Evolutionary conservation across 2,797 vertebrate species (phyloP).

Genomic region (Vultur gryphus): DNA sequence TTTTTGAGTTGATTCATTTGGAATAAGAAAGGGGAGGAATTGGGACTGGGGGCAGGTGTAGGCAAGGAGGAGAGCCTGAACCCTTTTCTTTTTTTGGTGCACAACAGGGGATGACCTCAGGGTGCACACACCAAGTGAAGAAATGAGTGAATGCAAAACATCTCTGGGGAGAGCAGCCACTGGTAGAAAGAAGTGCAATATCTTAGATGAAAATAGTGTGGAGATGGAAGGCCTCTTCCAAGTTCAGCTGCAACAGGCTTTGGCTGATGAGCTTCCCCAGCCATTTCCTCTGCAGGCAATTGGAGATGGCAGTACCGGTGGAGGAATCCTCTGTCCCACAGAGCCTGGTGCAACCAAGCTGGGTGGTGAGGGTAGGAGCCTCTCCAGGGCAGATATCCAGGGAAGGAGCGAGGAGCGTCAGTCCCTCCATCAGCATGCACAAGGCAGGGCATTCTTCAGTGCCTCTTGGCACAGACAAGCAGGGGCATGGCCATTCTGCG

Average conservation of each 20-base stretch:
- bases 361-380: not conserved
- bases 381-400: not conserved
- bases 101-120: not conserved
- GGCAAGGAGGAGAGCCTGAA: not conserved
- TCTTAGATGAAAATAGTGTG: not conserved
- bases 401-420: not conserved
- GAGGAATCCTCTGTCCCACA: not conserved
- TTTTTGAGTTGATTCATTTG: not conserved
- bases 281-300: not conserved
- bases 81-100: not conserved
- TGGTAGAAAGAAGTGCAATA: not conserved
- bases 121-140: not conserved
- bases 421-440: not conserved
- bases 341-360: not conserved
- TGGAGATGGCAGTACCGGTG: not conserved
- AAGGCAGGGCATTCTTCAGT: not conserved
- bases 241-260: not conserved
- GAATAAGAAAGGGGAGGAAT: not conserved
- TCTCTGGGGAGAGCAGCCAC: not conserved
- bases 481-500: fast-evolving
- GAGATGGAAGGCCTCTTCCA: not conserved
- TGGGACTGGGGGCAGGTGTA: not conserved
- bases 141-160: not conserved
- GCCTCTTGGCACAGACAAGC: not conserved
- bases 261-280: not conserved